Base-by-base conservation (phyloP, 2,888 invertebrate genomes). In the Nymphalis urticae region DNA sequence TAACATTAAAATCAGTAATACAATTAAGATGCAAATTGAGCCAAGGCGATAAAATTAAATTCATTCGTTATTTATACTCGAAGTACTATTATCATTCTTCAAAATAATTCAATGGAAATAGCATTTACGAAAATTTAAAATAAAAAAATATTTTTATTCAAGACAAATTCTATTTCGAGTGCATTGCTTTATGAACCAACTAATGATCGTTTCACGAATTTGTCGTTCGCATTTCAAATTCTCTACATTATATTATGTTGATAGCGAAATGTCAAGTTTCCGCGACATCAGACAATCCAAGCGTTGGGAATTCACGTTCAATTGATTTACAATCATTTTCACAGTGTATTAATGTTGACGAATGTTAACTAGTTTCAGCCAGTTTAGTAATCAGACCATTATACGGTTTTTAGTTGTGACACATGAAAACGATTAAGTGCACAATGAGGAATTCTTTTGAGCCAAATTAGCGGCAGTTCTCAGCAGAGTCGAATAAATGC, bases 401-500 rank as follows among this genome's bases (percentile, higher is more conserved):
- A 16, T 24, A 24, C 16, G 5, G 24, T 53, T 53, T 53, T 53
- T 53, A 21, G 5, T 16, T 4, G 16, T 24, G 24, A n/a, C 53
- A 24, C 21, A 24, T 7, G 24, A 53, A 53, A 27, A 16, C 53
- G 13, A 53, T 51, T 51, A 51, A 19, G 19, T 53, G 27, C 24
- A 67, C 53, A 21, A 53, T 53, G 53, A 24, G 16, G 16, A 53
- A 63, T 68, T 63, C 51, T 59, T 47, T 60, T 51, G 75, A 79
- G 82, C 77, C 82, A 86, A 85, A 88, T 90, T 88, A 88, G 85
- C 79, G 77, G 82, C 80, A 83, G 84, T 83, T 87, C 82, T 79
- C 85, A 82, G 80, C 81, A 81, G 85, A 82, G 80, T 80, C 82
- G 81, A 85, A 88, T 88, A 89, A 90, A 89, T 89, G 89, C 83